Evolutionary conservation across 2,113 vertebrate species (phyloP).

Genomic region (Corydoras maculifer): DNA sequence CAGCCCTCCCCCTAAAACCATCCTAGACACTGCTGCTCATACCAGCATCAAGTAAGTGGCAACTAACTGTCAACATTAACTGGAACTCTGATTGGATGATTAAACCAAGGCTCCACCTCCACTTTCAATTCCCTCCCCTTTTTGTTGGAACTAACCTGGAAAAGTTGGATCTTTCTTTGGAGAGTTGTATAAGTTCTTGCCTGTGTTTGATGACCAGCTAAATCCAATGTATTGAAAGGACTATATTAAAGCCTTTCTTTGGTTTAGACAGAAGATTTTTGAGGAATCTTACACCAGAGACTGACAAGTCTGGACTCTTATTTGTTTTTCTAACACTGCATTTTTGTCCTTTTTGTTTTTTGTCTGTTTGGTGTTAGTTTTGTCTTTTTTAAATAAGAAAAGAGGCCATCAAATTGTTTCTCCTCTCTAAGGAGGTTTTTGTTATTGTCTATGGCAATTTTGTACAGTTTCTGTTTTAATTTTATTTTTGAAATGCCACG

Average conservation of each 20-base stretch:
- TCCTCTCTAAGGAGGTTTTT: slow-evolving; percentile 77
- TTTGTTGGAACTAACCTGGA: slow-evolving; percentile 60
- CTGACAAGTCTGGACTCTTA: slow-evolving; percentile 75
- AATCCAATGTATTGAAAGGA: slow-evolving; percentile 58
- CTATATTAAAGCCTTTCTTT: slow-evolving; percentile 61
- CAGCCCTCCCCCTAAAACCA: slow-evolving; percentile 75
- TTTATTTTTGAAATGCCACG: slow-evolving; percentile 47
- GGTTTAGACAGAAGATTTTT: slow-evolving; percentile 51
- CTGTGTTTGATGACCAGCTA: slow-evolving; percentile 58
- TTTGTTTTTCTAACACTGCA: slow-evolving; percentile 75
- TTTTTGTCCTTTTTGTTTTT: slow-evolving; percentile 51
- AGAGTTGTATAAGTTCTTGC: slow-evolving; percentile 54
- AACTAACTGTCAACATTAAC: slow-evolving; percentile 55
- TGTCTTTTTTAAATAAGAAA: slow-evolving; percentile 55
- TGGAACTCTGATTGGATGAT: slow-evolving; percentile 72
- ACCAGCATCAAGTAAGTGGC: slow-evolving; percentile 98
- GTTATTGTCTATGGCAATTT: slow-evolving; percentile 87
- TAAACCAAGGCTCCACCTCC: slow-evolving; percentile 48
- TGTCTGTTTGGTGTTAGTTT: slow-evolving; percentile 60
- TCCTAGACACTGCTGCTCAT: slow-evolving; percentile 79
- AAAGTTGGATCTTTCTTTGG: slow-evolving; percentile 53
- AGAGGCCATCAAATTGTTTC: slow-evolving; percentile 71
- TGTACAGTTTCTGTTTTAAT: slow-evolving; percentile 75
- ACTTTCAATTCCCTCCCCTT: slow-evolving; percentile 48
- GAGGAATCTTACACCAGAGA: slow-evolving; percentile 67